A percentile compares a stretch with the other conserved stretches of the same genome.
Conservation (phyloP, 2,113 vertebrate genomes). For the Stomatorhinus ivindoensis region DNA sequence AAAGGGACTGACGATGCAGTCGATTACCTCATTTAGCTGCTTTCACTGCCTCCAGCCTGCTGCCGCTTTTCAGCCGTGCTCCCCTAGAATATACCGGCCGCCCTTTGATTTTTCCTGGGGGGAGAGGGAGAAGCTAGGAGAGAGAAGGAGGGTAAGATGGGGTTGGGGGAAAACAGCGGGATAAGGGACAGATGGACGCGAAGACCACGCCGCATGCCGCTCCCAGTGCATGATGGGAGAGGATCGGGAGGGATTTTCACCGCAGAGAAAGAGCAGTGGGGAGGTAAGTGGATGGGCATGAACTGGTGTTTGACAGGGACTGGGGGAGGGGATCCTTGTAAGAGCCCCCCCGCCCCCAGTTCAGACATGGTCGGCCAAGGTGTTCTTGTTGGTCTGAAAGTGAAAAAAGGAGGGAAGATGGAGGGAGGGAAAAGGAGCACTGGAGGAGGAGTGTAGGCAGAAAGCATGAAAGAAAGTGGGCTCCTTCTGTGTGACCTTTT, state of each 20-base stretch:
- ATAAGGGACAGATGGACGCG: neutral
- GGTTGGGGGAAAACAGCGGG: neutral
- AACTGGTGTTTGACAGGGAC: constrained; percentile 6
- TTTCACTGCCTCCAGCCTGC: neutral
- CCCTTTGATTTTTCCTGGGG: neutral
- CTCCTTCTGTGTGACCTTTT: neutral
- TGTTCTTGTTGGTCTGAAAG: constrained; percentile 5
- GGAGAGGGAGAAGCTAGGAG: neutral
- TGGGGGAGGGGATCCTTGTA: constrained; percentile 10
- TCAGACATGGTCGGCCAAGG: constrained; percentile 24
- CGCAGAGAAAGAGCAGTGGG: neutral
- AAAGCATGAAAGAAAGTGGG: constrained; percentile 38
- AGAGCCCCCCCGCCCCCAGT: constrained; percentile 34
- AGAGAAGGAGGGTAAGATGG: neutral
- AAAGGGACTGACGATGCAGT: neutral
- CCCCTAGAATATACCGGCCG: neutral
- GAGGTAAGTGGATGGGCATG: constrained; percentile 1
- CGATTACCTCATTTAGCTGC: neutral
- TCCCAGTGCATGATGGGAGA: neutral
- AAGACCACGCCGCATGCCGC: neutral
- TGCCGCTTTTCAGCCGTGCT: neutral
- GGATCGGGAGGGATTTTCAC: neutral
- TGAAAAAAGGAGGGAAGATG: constrained; percentile 33
- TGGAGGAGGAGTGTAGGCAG: constrained; percentile 42
- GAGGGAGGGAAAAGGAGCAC: constrained; percentile 35